Base-by-base conservation (phyloP, 1,140 invertebrate genomes). In the Drosophila mayri region DNA sequence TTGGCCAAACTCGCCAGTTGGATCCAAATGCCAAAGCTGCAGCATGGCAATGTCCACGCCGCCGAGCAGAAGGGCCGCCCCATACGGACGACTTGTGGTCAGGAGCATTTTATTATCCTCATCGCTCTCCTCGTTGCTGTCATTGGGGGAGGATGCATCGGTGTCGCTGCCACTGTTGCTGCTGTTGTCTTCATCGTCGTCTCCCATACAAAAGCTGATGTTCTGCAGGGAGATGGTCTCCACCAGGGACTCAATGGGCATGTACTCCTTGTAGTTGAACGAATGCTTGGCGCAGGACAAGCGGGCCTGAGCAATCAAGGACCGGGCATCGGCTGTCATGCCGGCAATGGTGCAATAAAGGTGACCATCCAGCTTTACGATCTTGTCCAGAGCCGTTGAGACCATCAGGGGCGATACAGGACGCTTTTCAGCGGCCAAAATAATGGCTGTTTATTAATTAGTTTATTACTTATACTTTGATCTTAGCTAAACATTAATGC, bases 381-480 rank as follows among this genome's bases (percentile, higher is more conserved):
- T 52, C 30, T 14, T 20, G 3, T 52, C 50, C 50, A 35, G 12
- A 12, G 12, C 18, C 2, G 1, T 7, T 12, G 30, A 30, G 30
- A 52, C 50, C 50, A 35, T 9, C 11, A 52, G 30, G 3, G 18
- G 18, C 3, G 50, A 35, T 4, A 14, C n/a, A 4, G 3, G 18
- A 7, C 50, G 50, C 30, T 52, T 52, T 18, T 35, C 50, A 12
- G 30, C 50, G 4, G 50, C 50, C 50, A 52, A 32, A 35, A 52
- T 9, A 14, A 52, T 0, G 12, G 4, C 49, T 50, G n/a, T 3
- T 16, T n/a, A n/a, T 10, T 2, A 28, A 11, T n/a, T 1, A 5
- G 25, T 9, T 28, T 9, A 30, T 18, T 25, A 32, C 25, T 25
- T 25, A 2, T 25, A 25, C 28, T 18, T 11, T 28, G 5, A 30